Conservation (phyloP, 1,140 invertebrate genomes). For the Delia radicum region DNA sequence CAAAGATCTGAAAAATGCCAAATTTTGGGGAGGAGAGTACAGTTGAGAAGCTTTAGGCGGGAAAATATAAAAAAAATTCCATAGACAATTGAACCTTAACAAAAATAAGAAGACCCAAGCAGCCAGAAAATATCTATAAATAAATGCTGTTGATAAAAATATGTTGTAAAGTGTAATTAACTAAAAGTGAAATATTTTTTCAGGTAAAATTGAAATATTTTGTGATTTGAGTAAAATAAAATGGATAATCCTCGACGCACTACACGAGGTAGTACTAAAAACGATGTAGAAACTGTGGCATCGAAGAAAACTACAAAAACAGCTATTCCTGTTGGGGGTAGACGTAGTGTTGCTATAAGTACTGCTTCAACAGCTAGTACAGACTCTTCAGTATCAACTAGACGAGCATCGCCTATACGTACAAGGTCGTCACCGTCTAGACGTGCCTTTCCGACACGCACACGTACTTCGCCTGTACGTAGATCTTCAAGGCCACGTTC, state of each 20-base stretch:
- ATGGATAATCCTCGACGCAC: conserved; percentile 43
- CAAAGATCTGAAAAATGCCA: not conserved
- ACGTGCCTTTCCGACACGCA: conserved; percentile 39
- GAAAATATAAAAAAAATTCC: not conserved
- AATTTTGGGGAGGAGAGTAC: not conserved
- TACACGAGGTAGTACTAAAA: conserved; percentile 39
- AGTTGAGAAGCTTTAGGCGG: not conserved
- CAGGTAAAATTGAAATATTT: not conserved
- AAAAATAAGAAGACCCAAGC: not conserved
- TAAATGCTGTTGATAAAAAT: not conserved
- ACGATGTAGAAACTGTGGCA: not conserved
- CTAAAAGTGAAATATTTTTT: not conserved
- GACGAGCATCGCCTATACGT: conserved; percentile 40
- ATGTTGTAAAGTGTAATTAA: not conserved
- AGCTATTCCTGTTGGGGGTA: not conserved
- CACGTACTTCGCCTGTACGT: conserved; percentile 34
- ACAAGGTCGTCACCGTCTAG: conserved; percentile 30
- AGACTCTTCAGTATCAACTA: not conserved
- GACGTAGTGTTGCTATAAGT: conserved; percentile 29
- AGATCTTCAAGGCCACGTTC: conserved; percentile 47
- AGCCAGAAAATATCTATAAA: not conserved
- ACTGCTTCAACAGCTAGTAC: not conserved
- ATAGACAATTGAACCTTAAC: not conserved
- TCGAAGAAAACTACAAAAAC: not conserved
- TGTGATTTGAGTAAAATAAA: not conserved